Conservation (phyloP, 2,888 invertebrate species). For the Andrena fulva region DNA sequence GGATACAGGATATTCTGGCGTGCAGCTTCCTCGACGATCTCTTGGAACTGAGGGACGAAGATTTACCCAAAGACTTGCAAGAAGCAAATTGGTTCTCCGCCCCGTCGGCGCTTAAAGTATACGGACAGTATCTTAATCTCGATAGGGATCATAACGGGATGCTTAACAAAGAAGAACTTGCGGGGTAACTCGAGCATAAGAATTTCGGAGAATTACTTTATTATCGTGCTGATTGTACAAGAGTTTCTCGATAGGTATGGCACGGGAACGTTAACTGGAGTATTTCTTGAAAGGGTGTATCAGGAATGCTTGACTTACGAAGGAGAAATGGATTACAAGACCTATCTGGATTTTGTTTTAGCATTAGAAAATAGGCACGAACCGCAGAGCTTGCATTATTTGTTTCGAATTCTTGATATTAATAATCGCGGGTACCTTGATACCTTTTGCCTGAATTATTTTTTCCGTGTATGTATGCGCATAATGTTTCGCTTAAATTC, state of each 20-base stretch:
- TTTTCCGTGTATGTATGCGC: slow-evolving; percentile 90
- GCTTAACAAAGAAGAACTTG: slow-evolving; percentile 95
- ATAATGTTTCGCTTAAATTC: not conserved
- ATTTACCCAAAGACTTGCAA: slow-evolving; percentile 92
- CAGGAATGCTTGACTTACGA: slow-evolving; percentile 98
- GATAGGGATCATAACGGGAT: slow-evolving; percentile 98
- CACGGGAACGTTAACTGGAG: slow-evolving; percentile 95
- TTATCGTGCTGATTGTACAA: not conserved
- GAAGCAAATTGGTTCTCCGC: slow-evolving; percentile 97
- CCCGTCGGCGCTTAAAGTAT: slow-evolving; percentile 94
- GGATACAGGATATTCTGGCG: slow-evolving; percentile 96
- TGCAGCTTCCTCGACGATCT: slow-evolving; percentile 97
- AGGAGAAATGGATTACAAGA: slow-evolving; percentile 98
- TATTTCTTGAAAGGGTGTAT: slow-evolving; percentile 96
- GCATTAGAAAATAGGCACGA: slow-evolving; percentile 97
- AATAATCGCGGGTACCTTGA: slow-evolving; percentile 95
- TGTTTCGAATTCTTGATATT: slow-evolving; percentile 96
- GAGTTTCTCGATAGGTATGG: slow-evolving; percentile 88
- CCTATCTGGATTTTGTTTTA: slow-evolving; percentile 96
- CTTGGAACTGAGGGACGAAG: slow-evolving; percentile 94
- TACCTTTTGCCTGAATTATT: slow-evolving; percentile 95
- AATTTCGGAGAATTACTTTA: not conserved
- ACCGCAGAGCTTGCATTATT: slow-evolving; percentile 95
- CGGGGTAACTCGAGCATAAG: slow-evolving; percentile 86
- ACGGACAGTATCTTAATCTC: slow-evolving; percentile 96